Evolutionary conservation across 2,797 vertebrate genomes (phyloP), one percentile per base, ranked within the genome.

Genomic region (Pseudochromis fuscus): DNA sequence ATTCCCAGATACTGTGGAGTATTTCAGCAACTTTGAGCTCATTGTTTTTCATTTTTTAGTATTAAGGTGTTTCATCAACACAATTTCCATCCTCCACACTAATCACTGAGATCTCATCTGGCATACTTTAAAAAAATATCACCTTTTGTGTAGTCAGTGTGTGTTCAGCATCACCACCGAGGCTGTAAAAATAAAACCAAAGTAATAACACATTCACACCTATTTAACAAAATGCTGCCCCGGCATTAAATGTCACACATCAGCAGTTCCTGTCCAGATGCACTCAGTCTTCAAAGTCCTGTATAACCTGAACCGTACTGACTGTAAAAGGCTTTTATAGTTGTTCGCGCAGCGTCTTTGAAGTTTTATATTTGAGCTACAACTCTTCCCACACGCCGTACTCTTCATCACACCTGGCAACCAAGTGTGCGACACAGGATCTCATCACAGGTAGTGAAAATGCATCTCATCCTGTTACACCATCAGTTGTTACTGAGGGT

Each of bases 361-460:
- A 83, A 82, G 69, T 69, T 81, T 75, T 57, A 73, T 73, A 52
- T 57, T 53, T 38, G 23, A 59, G 50, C 45, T 38, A n/a, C 62
- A 67, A 61, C 25, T 37, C 56, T 46, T 72, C 51, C 49, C 48
- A 73, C 67, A 77, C 77, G 60, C 48, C 9, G 58, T 19, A 30
- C n/a, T n/a, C n/a, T n/a, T n/a, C n/a, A n/a, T n/a, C n/a, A n/a
- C n/a, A n/a, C 33, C 13, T 35, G 33, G 33, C 33, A 35, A 33
- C 31, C 31, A 33, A 35, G 33, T 13, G 12, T 35, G 33, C 33
- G 33, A 35, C 33, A 35, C 33, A 13, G 8, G 11, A 35, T 35
- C 12, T 35, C 1, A 12, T 15, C 33, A 3, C 28, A 40, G 45
- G 30, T 30, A 13, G n/a, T n/a, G n/a, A n/a, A n/a, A n/a, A n/a